Evolutionary conservation across 1,140 invertebrate genomes (phyloP).

Genomic region (Zaprionus inermis): DNA sequence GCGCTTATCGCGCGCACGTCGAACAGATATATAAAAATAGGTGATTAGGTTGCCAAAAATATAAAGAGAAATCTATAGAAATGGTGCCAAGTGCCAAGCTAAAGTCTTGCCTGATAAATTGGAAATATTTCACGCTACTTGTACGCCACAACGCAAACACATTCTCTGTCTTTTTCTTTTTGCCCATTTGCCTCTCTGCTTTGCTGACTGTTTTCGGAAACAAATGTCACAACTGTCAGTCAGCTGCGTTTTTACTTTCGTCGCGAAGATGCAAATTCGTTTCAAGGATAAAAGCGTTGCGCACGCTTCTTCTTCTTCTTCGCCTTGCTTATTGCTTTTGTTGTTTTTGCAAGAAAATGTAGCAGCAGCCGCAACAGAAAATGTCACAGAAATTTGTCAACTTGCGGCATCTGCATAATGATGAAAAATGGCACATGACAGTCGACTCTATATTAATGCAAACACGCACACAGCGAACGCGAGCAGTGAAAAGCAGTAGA

Average conservation of each 20-base stretch:
- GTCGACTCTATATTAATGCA: slow-evolving; percentile 50
- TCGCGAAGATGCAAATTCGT: slow-evolving; percentile 44
- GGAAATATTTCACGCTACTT: slow-evolving; percentile 3
- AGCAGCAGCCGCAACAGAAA: slow-evolving; percentile 23
- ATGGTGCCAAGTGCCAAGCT: neutral
- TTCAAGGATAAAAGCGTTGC: slow-evolving; percentile 50
- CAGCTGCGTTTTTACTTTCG: slow-evolving; percentile 47
- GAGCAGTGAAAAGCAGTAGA: slow-evolving; percentile 28
- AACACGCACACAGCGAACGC: neutral
- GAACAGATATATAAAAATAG: neutral
- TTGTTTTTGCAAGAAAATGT: slow-evolving; percentile 15
- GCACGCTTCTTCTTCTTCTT: slow-evolving; percentile 24
- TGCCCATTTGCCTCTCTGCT: slow-evolving; percentile 38
- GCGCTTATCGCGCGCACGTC: neutral
- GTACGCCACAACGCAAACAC: slow-evolving; percentile 2
- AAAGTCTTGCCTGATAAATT: neutral
- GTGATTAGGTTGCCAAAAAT: neutral
- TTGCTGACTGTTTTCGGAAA: slow-evolving; percentile 41
- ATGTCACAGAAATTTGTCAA: slow-evolving; percentile 69
- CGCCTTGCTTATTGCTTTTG: slow-evolving; percentile 11
- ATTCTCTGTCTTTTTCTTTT: neutral
- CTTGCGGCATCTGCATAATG: slow-evolving; percentile 52
- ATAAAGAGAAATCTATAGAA: neutral
- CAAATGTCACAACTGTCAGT: slow-evolving; percentile 71
- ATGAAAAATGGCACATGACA: slow-evolving; percentile 54